phyloP scores from a whole-genome alignment of 2,888 invertebrate genomes.

The Pyrocoelia pectoralis region DNA sequence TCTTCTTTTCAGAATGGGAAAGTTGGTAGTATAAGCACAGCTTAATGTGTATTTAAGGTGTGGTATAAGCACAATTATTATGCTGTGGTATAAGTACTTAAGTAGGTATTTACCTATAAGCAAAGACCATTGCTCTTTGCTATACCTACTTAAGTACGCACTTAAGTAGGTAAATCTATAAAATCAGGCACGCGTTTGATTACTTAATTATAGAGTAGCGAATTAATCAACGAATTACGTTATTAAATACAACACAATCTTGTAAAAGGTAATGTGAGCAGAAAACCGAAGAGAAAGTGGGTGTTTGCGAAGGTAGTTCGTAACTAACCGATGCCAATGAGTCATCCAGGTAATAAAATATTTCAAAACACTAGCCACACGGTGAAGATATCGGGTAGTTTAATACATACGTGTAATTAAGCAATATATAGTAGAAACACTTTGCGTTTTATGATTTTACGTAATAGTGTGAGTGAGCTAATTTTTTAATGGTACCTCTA shows the following conservation, averaged over 20 bases:
- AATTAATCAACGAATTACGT: conserved; percentile 7
- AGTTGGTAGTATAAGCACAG: no score
- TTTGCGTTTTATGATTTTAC: background rate
- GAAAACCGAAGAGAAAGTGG: conserved; percentile 29
- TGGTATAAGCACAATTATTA: no score
- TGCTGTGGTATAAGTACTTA: no score
- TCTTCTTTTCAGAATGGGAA: no score
- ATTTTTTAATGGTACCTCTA: background rate
- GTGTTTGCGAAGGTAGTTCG: conserved; percentile 29
- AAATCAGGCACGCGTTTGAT: background rate
- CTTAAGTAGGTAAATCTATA: conserved; percentile 6
- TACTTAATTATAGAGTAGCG: background rate
- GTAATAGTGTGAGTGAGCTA: background rate
- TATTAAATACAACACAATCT: conserved; percentile 13
- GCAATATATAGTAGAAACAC: no score
- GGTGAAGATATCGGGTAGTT: no score
- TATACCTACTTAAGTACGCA: background rate
- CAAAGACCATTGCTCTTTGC: no score
- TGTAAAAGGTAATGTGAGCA: conserved; percentile 7
- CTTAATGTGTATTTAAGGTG: no score
- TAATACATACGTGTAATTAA: background rate
- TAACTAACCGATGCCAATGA: conserved; percentile 24
- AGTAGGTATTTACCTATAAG: no score
- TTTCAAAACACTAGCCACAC: background rate
- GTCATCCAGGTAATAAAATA: conserved; percentile 23